Conservation (phyloP, 2,113 vertebrate genomes). For the Eolophus roseicapilla region DNA sequence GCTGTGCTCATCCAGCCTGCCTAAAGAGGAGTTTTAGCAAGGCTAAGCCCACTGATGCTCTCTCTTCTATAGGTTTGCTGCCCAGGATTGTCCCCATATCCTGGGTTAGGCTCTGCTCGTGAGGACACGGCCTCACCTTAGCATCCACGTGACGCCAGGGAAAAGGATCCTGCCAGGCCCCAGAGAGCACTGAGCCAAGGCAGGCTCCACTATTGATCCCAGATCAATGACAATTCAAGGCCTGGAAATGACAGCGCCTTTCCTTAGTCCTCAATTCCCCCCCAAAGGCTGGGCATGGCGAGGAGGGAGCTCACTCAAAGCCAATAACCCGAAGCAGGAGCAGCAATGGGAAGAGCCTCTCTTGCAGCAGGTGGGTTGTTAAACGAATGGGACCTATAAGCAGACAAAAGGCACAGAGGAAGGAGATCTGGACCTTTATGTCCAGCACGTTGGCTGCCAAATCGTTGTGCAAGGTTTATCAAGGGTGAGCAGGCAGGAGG, state of each 20-base stretch:
- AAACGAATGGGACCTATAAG: background rate
- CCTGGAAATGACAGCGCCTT: slow-evolving; percentile 15
- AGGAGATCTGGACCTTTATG: slow-evolving; percentile 43
- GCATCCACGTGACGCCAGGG: accelerated
- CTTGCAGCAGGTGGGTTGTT: background rate
- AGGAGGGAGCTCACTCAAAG: background rate
- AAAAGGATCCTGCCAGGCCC: background rate
- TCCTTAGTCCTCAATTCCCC: background rate
- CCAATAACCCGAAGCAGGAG: background rate
- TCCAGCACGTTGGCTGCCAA: slow-evolving; percentile 19
- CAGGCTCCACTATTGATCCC: slow-evolving; percentile 1
- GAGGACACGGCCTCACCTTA: background rate
- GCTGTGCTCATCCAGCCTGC: background rate
- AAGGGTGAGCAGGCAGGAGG: slow-evolving; percentile 42
- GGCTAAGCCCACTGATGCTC: background rate
- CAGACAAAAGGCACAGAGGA: slow-evolving; percentile 9
- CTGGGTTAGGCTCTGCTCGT: background rate
- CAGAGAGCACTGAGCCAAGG: background rate
- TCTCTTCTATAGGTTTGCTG: background rate
- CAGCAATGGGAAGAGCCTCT: background rate
- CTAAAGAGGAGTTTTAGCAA: background rate
- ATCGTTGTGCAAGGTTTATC: slow-evolving; percentile 37
- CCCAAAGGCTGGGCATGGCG: background rate
- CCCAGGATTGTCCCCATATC: background rate
- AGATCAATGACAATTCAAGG: slow-evolving; percentile 44